These are phyloP conservation scores for Eilema depressum DNA, from an alignment of 2,888 invertebrate species.

Conservation along the genomic window DNA sequence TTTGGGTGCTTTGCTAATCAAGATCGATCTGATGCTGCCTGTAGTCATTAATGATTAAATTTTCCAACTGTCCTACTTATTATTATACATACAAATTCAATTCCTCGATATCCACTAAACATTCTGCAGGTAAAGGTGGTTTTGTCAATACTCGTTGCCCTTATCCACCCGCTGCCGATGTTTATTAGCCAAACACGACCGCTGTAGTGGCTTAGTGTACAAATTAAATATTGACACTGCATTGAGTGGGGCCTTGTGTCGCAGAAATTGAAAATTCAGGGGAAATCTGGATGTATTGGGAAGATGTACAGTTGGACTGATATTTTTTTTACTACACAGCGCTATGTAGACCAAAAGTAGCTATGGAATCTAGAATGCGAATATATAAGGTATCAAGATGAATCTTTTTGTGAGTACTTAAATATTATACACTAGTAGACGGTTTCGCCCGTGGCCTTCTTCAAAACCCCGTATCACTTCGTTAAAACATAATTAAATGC, in stretches of 20 bases:
- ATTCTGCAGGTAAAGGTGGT: background rate
- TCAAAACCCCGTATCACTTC: no score
- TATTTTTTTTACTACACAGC: no score
- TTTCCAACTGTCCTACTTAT: background rate
- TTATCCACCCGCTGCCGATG: slow-evolving; percentile 29
- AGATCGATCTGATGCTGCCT: no score
- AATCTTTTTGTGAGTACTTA: no score
- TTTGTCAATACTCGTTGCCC: background rate
- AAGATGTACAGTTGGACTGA: background rate
- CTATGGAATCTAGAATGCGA: no score
- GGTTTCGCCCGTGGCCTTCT: no score
- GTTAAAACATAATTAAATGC: no score
- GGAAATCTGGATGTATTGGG: background rate
- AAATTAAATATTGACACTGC: slow-evolving; percentile 15
- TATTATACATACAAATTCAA: background rate
- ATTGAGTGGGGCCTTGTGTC: background rate
- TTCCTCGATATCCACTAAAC: background rate
- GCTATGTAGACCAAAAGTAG: no score
- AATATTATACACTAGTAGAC: no score
- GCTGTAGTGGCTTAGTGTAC: slow-evolving; percentile 22
- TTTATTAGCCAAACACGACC: slow-evolving; percentile 40
- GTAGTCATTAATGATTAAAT: background rate
- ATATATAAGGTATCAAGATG: no score
- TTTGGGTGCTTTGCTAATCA: no score
- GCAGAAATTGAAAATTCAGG: background rate